Conservation (phyloP, 2,113 vertebrate genomes). For the Alexandromys fortis region DNA sequence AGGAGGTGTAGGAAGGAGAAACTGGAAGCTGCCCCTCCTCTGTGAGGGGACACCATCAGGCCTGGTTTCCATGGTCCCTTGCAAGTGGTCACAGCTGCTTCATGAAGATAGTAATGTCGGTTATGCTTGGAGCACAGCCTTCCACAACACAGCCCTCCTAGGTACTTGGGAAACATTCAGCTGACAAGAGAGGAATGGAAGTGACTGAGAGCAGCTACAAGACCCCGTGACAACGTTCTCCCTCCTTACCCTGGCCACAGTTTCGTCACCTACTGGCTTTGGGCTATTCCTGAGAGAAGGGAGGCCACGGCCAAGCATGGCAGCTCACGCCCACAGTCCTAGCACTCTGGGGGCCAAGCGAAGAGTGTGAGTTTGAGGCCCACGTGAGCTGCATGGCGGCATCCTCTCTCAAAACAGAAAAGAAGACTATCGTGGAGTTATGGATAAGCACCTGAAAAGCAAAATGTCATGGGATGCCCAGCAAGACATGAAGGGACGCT, state of each 20-base stretch:
- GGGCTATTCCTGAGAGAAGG: background rate
- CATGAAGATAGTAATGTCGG: background rate
- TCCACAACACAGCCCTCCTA: background rate
- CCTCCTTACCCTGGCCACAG: background rate
- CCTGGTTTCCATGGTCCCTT: background rate
- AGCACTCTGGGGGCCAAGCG: background rate
- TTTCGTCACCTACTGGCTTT: background rate
- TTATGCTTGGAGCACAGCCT: background rate
- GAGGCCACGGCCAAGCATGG: background rate
- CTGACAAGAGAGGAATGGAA: background rate
- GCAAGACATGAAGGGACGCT: background rate
- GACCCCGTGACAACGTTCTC: background rate
- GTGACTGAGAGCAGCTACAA: background rate
- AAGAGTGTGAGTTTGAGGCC: background rate
- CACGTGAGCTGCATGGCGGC: background rate
- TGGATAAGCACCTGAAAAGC: background rate
- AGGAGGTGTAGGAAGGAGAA: background rate
- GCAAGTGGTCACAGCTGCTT: background rate
- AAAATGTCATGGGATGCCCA: background rate
- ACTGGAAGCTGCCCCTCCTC: background rate
- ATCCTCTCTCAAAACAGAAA: background rate
- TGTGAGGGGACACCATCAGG: background rate
- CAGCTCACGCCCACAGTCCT: background rate
- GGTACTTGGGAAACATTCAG: background rate
- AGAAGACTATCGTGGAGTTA: background rate